A percentile compares a stretch with the other conserved stretches of the same genome.
These are phyloP conservation scores for Stramonita haemastoma DNA, from an alignment of 2,888 invertebrate species.

Conservation along the genomic window DNA sequence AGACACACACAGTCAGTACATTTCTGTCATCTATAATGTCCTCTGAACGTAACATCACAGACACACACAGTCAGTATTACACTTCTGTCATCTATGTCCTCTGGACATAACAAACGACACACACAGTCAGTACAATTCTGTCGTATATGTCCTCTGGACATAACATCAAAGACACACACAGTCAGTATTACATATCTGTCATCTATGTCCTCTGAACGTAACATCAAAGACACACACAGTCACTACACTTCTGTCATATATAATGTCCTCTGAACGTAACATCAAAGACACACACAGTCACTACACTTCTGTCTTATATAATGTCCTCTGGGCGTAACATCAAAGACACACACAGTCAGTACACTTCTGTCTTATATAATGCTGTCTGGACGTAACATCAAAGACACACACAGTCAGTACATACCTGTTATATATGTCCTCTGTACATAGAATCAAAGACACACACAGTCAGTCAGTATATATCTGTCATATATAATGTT, in stretches of 20 bases:
- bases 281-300: no score
- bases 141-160: not conserved
- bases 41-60: no score
- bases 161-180: not conserved
- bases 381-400: no score
- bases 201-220: no score
- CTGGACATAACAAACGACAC: constrained; percentile 81
- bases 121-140: not conserved
- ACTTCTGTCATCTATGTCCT: no score
- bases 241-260: not conserved
- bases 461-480: not conserved
- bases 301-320: no score
- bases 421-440: not conserved
- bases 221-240: not conserved
- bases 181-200: not conserved
- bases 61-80: no score
- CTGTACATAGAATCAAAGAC: not conserved
- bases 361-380: not conserved
- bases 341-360: not conserved
- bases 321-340: constrained; percentile 85
- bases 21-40: not conserved
- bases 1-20: not conserved
- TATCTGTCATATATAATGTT: not conserved
- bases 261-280: no score
- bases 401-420: not conserved